A percentile compares a stretch with the other conserved stretches of the same genome.
phyloP scores from a whole-genome alignment of 2,113 vertebrate species.

The Brevimyrus niger region DNA sequence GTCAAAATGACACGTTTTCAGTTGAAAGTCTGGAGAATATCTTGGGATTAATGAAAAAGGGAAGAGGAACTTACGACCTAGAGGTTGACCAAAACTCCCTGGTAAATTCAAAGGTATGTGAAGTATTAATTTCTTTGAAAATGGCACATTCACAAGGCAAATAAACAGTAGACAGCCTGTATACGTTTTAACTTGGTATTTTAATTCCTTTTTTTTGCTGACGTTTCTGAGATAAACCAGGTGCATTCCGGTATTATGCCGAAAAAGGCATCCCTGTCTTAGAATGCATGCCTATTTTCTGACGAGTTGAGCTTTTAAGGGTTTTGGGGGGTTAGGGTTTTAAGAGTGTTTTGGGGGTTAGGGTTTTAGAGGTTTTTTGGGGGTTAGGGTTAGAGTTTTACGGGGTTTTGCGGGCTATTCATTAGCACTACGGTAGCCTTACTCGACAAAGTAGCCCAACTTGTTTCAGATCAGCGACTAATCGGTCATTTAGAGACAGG shows the following conservation, averaged over 20 bases:
- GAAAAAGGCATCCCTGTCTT: no score
- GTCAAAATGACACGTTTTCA: conserved; percentile 46
- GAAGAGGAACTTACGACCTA: conserved; percentile 22
- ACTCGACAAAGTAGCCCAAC: no score
- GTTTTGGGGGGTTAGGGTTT: no score
- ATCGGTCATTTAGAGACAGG: no score
- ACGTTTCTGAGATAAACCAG: neutral
- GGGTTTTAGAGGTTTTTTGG: no score
- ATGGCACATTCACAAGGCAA: neutral
- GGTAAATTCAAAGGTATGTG: conserved; percentile 40
- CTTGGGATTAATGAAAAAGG: conserved; percentile 46
- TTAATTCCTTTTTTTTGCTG: neutral
- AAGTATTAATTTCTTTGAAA: neutral
- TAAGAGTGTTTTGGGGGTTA: no score
- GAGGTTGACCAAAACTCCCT: conserved; percentile 38
- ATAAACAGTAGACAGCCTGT: neutral
- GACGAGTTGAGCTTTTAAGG: no score
- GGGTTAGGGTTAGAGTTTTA: no score
- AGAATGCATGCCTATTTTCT: no score
- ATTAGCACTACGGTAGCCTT: no score
- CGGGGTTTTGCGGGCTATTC: no score
- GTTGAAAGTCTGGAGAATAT: conserved; percentile 44
- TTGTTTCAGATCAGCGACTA: no score
- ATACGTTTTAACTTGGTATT: neutral
- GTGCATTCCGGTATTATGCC: neutral